These are phyloP conservation scores for Chlamydotis undulata DNA, from an alignment of 2,113 vertebrate genomes.

Conservation along the genomic window DNA sequence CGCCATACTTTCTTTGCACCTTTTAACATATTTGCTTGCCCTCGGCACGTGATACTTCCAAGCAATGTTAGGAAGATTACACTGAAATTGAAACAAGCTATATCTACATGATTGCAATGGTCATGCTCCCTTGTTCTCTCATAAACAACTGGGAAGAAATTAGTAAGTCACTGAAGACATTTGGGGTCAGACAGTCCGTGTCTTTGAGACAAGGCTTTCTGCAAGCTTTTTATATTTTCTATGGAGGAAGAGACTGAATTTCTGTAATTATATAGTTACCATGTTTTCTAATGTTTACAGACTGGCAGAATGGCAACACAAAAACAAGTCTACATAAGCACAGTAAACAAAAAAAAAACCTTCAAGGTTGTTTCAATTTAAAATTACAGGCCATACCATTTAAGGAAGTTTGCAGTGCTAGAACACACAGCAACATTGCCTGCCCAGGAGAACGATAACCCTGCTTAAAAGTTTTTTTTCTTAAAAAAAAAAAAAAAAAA, in stretches of 20 bases:
- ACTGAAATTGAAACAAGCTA: background rate
- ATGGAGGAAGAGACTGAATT: background rate
- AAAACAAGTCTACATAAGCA: background rate
- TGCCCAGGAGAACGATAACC: background rate
- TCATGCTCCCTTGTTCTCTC: background rate
- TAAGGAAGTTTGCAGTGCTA: background rate
- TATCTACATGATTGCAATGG: background rate
- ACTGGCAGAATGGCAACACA: background rate
- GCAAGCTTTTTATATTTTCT: background rate
- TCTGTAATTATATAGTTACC: background rate
- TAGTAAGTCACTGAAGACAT: background rate
- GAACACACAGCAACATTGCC: background rate
- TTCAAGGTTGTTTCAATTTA: background rate
- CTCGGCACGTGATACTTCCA: background rate
- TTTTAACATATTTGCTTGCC: background rate
- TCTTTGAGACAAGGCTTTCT: background rate
- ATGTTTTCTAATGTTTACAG: background rate
- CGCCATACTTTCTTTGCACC: background rate
- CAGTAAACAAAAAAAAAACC: background rate
- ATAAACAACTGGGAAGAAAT: background rate
- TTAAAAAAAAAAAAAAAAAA: background rate
- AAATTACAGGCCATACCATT: background rate
- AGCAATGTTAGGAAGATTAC: background rate
- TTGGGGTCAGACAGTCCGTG: background rate
- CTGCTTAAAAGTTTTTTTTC: background rate